Evolutionary conservation across 1,140 invertebrate species (phyloP).

Genomic region (Acromyrmex charruanus): DNA sequence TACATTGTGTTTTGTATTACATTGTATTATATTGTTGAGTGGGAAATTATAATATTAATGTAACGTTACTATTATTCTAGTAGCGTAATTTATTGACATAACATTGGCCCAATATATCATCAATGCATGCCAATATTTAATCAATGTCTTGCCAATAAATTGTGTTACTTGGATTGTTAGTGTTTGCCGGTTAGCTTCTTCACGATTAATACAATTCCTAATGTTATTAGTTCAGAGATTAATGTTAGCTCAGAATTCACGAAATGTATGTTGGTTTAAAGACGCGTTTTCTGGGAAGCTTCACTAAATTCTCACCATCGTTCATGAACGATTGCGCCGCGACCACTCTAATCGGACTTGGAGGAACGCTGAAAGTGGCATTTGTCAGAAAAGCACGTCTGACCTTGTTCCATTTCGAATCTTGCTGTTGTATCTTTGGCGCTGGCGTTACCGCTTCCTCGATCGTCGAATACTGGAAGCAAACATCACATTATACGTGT

Average conservation of each 20-base stretch:
- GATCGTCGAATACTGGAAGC: slow-evolving; percentile 56
- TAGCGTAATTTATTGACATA: too few relatives aligned
- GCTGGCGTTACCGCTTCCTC: slow-evolving; percentile 45
- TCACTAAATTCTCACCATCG: slow-evolving; percentile 60
- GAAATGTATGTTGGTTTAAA: background rate
- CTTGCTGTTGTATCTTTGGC: slow-evolving; percentile 79
- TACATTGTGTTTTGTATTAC: too few relatives aligned
- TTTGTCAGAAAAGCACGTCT: slow-evolving; percentile 91
- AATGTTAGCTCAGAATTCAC: background rate
- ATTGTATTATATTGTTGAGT: too few relatives aligned
- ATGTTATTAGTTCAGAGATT: background rate
- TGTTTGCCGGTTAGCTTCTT: background rate
- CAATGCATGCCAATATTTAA: too few relatives aligned
- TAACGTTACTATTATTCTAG: too few relatives aligned
- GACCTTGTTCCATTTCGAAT: slow-evolving; percentile 91
- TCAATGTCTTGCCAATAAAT: too few relatives aligned
- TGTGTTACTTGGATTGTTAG: too few relatives aligned
- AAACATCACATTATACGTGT: slow-evolving; percentile 12
- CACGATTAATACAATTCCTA: background rate
- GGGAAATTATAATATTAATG: too few relatives aligned
- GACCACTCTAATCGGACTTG: slow-evolving; percentile 88
- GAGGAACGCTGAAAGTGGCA: slow-evolving; percentile 88
- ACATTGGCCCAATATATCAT: too few relatives aligned
- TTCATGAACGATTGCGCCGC: slow-evolving; percentile 64
- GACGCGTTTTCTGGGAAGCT: background rate